Evolutionary conservation across 2,888 invertebrate species (phyloP), one percentile per base, ranked within the genome.

Genomic region (Papilio elwesi): DNA sequence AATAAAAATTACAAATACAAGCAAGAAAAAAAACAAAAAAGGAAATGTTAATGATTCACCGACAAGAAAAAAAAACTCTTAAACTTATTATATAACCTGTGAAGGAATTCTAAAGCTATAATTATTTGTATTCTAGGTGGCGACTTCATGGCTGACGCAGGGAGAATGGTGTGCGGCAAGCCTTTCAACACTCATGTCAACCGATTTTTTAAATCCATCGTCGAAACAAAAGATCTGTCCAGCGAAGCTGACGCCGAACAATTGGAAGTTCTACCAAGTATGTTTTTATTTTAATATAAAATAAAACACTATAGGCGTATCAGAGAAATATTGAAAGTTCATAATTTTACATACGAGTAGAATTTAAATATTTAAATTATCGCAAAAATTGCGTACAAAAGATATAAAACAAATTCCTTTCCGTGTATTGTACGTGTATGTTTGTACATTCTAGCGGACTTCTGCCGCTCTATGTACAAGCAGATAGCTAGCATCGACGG

Each of bases 381-480:
- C 5, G 55, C 12, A 55, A 26, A 12, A 26, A 13, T 51, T 12
- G 12, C n/a, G 6, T 3, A 6, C 7, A n/a, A n/a, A 6, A n/a
- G 6, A 51, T n/a, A 1, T 7, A 7, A 51, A n/a, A 51, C 51
- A 13, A n/a, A 6, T 51, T 6, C 11, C 15, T 10, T 11, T 53
- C 11, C 53, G n/a, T 59, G 13, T 16, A 26, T 15, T 15, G 15
- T 72, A 15, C 5, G 8, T 15, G 8, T 63, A 26, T 43, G 43
- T 43, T 47, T 66, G 43, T 38, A 6, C 1, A 63, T 84, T 80
- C 0, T 83, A 95, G 95, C 94, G 6, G 94, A 95, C 1, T 95
- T 95, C 83, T 96, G 96, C 78, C 95, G 95, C 47, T 92, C 94
- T 0, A 85, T 96, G 38, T 96, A 96, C 83, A 89, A 91, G 74